Conservation (phyloP, 2,113 vertebrate species). For the Sardina pilchardus region DNA sequence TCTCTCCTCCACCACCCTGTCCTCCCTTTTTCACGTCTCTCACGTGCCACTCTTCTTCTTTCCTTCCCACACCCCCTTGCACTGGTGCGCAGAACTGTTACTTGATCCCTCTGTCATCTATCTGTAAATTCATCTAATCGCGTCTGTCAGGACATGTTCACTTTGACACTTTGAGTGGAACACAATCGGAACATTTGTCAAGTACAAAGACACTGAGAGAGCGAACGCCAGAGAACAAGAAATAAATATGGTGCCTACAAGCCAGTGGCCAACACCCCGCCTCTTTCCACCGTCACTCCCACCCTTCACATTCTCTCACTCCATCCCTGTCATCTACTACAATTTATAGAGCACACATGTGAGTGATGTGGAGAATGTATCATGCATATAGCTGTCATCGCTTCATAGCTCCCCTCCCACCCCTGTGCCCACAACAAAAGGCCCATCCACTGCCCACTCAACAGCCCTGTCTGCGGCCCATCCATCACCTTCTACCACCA, state of each 20-base stretch:
- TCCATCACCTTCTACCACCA: background rate
- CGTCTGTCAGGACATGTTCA: too few relatives aligned
- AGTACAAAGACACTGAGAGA: background rate
- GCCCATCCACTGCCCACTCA: background rate
- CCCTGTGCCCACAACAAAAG: background rate
- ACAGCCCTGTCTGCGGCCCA: background rate
- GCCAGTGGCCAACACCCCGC: background rate
- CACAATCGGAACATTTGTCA: background rate
- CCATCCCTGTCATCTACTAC: constrained; percentile 25
- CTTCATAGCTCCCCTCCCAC: background rate
- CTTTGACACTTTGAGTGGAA: background rate
- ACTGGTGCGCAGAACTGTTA: background rate
- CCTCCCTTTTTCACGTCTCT: background rate
- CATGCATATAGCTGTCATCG: constrained; percentile 10
- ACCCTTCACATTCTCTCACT: background rate
- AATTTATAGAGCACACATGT: constrained; percentile 40
- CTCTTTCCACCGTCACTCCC: background rate
- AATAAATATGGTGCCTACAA: background rate
- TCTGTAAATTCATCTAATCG: background rate
- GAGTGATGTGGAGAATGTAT: background rate
- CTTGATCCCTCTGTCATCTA: background rate
- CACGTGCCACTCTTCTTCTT: constrained; percentile 19
- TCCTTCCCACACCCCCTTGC: constrained; percentile 17
- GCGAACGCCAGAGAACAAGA: background rate
- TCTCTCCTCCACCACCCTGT: background rate